Evolutionary conservation across 1,140 invertebrate species (phyloP), one percentile per base, ranked within the genome.

Genomic region (Hermetia illucens): DNA sequence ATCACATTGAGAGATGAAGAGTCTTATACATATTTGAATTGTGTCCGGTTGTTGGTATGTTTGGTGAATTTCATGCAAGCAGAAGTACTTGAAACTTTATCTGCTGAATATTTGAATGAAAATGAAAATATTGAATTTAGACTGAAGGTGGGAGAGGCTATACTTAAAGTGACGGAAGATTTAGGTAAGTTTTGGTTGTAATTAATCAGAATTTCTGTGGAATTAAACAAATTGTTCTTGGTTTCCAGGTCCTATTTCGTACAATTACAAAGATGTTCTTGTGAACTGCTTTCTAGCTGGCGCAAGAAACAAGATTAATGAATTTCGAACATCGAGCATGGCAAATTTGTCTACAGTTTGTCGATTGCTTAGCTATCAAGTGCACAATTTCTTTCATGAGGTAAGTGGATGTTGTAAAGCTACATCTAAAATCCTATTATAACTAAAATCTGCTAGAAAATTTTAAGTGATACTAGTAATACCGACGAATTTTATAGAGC

Each of bases 311-410:
- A 34, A 65, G 0, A 73, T 83, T 50, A 52, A 70, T 34, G 58
- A 82, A 29, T 68, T 89, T 16, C 65, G 83, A 42, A 71, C 79
- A 21, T 87, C 84, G 1, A 74, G 77, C 51, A 63, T 88, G 32
- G 82, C 82, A 2, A 86, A 85, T 61, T 60, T 91, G 6, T 82
- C 78, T 1, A 80, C 88, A 61, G 48, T 87, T 8, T 87, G 82
- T 49, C 70, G 72, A 42, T 58, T 79, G 10, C 57, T 91, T 5
- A 68, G 71, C n/a, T 86, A 74, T 49, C 72, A 76, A 45, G 53
- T 89, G 1, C 74, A 75, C 25, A 61, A 67, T 43, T 66, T 78
- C 35, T 56, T 80, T 25, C 68, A 70, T 39, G 82, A 88, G 65
- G 77, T 82, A 61, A 53, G 46, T 50, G 15, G 22, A 41, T n/a